phyloP scores from a whole-genome alignment of 2,113 vertebrate genomes.

The Paradisaea rubra region DNA sequence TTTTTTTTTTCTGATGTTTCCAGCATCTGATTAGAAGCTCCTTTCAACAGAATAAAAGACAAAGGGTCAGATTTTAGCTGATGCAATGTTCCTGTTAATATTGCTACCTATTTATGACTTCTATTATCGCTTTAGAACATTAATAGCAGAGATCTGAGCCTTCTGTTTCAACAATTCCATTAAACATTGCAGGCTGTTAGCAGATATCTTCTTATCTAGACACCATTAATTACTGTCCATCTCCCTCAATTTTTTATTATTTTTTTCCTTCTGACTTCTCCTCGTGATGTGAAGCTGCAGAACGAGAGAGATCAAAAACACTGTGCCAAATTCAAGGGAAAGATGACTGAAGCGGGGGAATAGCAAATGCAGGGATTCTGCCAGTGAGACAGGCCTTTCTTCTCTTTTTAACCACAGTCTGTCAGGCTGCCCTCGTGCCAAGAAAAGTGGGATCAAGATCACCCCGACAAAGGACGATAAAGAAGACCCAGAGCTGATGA shows the following conservation, averaged over 20 bases:
- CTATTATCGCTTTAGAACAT: constrained; percentile 63
- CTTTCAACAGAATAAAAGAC: constrained; percentile 48
- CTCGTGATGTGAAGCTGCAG: constrained; percentile 34
- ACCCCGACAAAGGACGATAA: constrained; percentile 96
- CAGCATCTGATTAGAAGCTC: constrained; percentile 40
- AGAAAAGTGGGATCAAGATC: constrained; percentile 97
- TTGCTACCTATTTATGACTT: constrained; percentile 42
- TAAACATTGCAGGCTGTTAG: constrained; percentile 54
- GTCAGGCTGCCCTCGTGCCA: constrained; percentile 99
- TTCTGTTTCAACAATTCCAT: constrained; percentile 63
- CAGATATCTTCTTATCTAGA: constrained; percentile 58
- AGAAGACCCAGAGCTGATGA: constrained; percentile 98
- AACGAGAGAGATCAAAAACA: constrained; percentile 56
- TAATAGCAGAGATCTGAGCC: constrained; percentile 53
- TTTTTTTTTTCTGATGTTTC: constrained; percentile 32
- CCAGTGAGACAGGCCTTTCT: constrained; percentile 32
- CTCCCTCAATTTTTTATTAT: constrained; percentile 17
- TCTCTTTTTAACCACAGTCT: constrained; percentile 80
- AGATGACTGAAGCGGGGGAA: not conserved
- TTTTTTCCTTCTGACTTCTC: constrained; percentile 3
- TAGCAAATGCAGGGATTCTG: constrained; percentile 1
- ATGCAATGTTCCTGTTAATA: constrained; percentile 55
- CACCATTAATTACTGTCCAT: constrained; percentile 58
- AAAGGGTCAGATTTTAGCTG: constrained; percentile 62
- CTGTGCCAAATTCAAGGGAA: constrained; percentile 11